Evolutionary conservation across 2,113 vertebrate genomes (phyloP).

Genomic region (Chloropsis hardwickii): DNA sequence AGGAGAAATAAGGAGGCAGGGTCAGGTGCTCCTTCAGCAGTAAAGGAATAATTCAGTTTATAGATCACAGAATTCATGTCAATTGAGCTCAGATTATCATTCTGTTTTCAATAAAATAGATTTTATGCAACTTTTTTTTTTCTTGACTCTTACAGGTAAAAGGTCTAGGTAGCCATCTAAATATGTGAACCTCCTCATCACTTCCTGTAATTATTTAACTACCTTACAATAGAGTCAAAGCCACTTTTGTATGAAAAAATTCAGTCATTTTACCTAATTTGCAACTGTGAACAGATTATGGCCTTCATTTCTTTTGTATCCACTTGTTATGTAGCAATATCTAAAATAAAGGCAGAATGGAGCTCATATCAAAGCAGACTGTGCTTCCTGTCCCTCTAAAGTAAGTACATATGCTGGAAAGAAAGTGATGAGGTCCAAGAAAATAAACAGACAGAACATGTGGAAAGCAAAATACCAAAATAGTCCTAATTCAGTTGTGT

Average conservation of each 20-base stretch:
- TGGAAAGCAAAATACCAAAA: conserved; percentile 7
- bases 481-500: neutral
- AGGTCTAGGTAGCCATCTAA: neutral
- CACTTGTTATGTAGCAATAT: neutral
- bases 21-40: neutral
- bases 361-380: neutral
- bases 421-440: neutral
- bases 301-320: neutral
- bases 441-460: conserved; percentile 9
- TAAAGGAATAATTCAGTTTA: neutral
- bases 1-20: neutral
- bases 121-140: neutral
- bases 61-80: neutral
- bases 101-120: neutral
- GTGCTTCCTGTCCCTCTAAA: conserved; percentile 20
- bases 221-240: neutral
- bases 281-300: neutral
- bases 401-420: neutral
- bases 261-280: neutral
- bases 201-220: neutral
- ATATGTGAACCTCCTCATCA: neutral
- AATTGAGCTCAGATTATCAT: neutral
- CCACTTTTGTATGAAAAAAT: neutral
- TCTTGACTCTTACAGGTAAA: neutral
- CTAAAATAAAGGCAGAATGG: conserved; percentile 7